These are phyloP conservation scores for Yponomeuta sedellus DNA, from an alignment of 2,888 invertebrate genomes.

Conservation along the genomic window DNA sequence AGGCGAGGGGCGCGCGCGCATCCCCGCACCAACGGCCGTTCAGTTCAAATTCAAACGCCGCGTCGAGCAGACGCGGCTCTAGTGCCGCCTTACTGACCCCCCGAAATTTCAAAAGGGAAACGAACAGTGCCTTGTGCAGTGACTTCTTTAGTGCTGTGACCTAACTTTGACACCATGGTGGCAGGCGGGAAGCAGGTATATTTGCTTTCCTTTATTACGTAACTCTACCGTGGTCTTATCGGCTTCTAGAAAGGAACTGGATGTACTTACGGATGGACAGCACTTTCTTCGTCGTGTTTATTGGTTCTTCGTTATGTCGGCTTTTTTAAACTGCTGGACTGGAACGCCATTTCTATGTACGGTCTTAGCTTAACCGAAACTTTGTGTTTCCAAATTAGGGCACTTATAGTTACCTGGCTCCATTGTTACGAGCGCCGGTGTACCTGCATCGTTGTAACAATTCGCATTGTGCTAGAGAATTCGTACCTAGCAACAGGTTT, in stretches of 20 bases:
- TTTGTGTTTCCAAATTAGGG: background rate
- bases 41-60: slow-evolving; percentile 71
- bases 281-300: slow-evolving; percentile 14
- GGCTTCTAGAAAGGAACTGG: background rate
- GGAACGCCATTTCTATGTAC: slow-evolving; percentile 16
- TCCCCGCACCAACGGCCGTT: slow-evolving; percentile 42
- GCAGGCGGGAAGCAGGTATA: slow-evolving; percentile 74
- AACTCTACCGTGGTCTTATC: background rate
- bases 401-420: background rate
- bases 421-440: background rate
- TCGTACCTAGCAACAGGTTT: slow-evolving; percentile 42
- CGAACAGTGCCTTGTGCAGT: slow-evolving; percentile 18
- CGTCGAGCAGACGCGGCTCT: slow-evolving; percentile 70
- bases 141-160: slow-evolving; percentile 46
- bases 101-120: slow-evolving; percentile 21
- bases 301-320: too few species aligned
- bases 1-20: slow-evolving; percentile 26
- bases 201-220: slow-evolving; percentile 12
- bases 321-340: slow-evolving; percentile 20
- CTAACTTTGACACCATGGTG: slow-evolving; percentile 58
- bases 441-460: background rate
- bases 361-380: background rate
- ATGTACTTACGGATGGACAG: background rate
- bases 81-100: slow-evolving; percentile 38
- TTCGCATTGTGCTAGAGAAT: background rate